Conservation (phyloP, 1,140 invertebrate species). For the Spodoptera frugiperda region DNA sequence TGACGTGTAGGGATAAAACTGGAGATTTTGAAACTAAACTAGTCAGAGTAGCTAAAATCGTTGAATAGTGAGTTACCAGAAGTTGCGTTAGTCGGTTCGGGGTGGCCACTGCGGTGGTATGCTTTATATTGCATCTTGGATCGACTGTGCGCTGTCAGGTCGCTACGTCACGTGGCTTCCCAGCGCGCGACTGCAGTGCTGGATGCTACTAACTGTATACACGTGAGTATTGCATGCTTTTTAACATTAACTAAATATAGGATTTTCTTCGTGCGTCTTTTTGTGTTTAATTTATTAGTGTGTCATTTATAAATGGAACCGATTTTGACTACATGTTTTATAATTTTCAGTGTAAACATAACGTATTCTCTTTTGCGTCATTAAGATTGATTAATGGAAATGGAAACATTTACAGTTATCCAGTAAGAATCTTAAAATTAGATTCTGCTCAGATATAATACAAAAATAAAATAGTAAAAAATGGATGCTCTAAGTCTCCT, state of each 20-base stretch:
- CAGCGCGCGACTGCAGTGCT: slow-evolving; percentile 86
- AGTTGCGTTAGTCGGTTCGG: slow-evolving; percentile 58
- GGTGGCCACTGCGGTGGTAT: slow-evolving; percentile 81
- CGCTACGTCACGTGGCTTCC: slow-evolving; percentile 86
- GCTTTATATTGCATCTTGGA: slow-evolving; percentile 85
- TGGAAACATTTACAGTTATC: too few relatives aligned
- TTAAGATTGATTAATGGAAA: too few relatives aligned
- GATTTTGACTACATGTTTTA: too few relatives aligned
- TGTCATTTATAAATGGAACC: too few relatives aligned
- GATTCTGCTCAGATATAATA: too few relatives aligned
- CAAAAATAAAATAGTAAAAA: background rate
- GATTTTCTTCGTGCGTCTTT: background rate
- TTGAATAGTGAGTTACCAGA: slow-evolving; percentile 79
- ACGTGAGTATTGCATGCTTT: slow-evolving; percentile 79
- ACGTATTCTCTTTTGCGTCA: too few relatives aligned
- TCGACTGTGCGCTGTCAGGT: slow-evolving; percentile 86
- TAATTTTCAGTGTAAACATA: background rate
- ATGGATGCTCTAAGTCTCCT: background rate
- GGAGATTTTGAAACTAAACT: slow-evolving; percentile 67
- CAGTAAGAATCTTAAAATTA: too few relatives aligned
- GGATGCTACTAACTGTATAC: slow-evolving; percentile 87
- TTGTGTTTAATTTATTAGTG: too few relatives aligned
- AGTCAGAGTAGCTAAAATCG: slow-evolving; percentile 70
- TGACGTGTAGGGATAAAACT: slow-evolving; percentile 46
- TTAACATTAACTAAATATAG: background rate